These are phyloP conservation scores for Xanthorhoe designata DNA, from an alignment of 2,888 invertebrate species.

Conservation along the genomic window DNA sequence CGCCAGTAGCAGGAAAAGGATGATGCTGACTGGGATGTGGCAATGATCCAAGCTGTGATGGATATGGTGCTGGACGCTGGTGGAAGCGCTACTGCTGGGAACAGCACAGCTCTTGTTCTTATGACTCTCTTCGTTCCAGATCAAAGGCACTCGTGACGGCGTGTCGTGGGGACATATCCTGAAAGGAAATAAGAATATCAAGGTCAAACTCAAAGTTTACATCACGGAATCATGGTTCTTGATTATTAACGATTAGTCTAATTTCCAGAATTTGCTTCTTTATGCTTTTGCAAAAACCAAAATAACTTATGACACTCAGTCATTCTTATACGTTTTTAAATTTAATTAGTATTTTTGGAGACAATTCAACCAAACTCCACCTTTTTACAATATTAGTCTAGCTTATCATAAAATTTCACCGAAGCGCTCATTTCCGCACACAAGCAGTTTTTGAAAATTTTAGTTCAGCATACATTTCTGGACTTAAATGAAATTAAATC, in stretches of 20 bases:
- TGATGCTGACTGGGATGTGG: conserved; percentile 78
- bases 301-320: no score
- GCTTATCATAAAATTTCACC: no score
- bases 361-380: no score
- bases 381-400: no score
- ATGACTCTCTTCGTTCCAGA: conserved; percentile 85
- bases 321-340: no score
- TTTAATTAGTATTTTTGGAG: no score
- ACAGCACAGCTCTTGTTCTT: conserved; percentile 70
- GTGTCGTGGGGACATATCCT: conserved; percentile 88
- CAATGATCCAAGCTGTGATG: conserved; percentile 72
- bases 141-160: conserved; percentile 91
- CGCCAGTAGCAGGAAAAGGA: conserved; percentile 88
- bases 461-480: background rate
- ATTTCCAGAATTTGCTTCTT: no score
- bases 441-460: no score
- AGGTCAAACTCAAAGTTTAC: background rate
- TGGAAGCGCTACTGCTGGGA: conserved; percentile 71
- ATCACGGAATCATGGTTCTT: no score
- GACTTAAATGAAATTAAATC: conserved; percentile 45
- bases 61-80: conserved; percentile 67
- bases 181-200: conserved; percentile 32
- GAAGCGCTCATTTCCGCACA: no score
- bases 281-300: no score
- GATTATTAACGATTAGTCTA: no score